phyloP scores from a whole-genome alignment of 1,140 invertebrate genomes.

The Forficula auricularia region DNA sequence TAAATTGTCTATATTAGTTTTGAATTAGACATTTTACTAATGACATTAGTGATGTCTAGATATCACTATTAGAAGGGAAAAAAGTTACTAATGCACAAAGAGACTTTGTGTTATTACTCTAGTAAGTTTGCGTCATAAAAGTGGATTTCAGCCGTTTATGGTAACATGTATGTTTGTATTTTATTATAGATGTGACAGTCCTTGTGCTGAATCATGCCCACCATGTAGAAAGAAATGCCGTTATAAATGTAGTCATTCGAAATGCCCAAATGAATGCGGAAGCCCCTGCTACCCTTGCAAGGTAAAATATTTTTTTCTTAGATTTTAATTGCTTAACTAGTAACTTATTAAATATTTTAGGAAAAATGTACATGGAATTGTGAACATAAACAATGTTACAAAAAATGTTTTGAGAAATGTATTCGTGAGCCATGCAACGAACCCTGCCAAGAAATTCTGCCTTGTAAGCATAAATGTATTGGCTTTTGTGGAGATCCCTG shows the following conservation, averaged over 20 bases:
- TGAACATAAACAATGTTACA: constrained; percentile 34
- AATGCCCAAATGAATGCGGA: constrained; percentile 37
- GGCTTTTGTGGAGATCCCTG: constrained; percentile 50
- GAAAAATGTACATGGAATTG: constrained; percentile 30
- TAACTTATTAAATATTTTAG: constrained; percentile 11
- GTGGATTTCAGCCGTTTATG: no score
- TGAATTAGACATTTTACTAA: no score
- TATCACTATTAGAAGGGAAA: no score
- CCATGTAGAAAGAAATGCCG: constrained; percentile 39
- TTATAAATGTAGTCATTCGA: constrained; percentile 36
- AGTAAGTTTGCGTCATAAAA: no score
- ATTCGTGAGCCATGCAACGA: constrained; percentile 30
- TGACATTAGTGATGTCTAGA: no score
- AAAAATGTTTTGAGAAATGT: constrained; percentile 35
- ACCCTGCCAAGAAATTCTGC: constrained; percentile 28
- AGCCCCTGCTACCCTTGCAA: constrained; percentile 37
- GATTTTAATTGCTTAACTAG: neutral
- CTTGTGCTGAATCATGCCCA: constrained; percentile 38
- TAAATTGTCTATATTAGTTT: no score
- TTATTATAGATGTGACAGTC: constrained; percentile 36
- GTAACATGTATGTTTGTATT: no score
- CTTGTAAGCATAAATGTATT: constrained; percentile 40
- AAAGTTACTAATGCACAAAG: no score
- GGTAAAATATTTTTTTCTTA: constrained; percentile 22
- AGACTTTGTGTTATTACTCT: no score